Evolutionary conservation across 2,888 invertebrate species (phyloP).

Genomic region (Leucophenga maculata): DNA sequence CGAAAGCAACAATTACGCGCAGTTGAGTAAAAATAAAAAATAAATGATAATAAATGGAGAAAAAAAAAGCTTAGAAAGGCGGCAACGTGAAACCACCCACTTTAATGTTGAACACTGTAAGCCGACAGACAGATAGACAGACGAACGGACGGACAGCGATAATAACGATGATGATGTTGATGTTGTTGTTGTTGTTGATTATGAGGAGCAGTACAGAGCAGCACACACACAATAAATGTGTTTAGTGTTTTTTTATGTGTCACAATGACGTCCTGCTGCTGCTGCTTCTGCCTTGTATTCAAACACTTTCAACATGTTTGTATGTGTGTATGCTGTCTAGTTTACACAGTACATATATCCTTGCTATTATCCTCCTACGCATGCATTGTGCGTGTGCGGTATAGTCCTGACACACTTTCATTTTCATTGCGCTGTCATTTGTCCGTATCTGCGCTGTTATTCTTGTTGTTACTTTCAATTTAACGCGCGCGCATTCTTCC

Average conservation of each 20-base stretch:
- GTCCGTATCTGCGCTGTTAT: not conserved
- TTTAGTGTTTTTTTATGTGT: slow-evolving; percentile 19
- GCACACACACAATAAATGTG: slow-evolving; percentile 19
- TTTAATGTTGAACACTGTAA: not conserved
- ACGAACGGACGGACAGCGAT: not conserved
- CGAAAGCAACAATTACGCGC: slow-evolving; percentile 64
- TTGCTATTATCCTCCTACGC: too few species aligned
- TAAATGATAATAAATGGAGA: not conserved
- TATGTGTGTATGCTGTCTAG: too few species aligned
- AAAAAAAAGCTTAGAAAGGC: not conserved
- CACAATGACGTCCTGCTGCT: slow-evolving; percentile 15
- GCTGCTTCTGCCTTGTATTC: not conserved
- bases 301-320: too few species aligned
- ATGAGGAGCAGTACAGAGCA: not conserved
- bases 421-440: slow-evolving; percentile 17
- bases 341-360: not conserved
- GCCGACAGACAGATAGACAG: not conserved
- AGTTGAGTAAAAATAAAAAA: slow-evolving; percentile 27
- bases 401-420: slow-evolving; percentile 16
- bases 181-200: not conserved
- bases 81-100: slow-evolving; percentile 6
- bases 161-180: not conserved
- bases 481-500: not conserved
- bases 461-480: slow-evolving; percentile 4
- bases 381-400: slow-evolving; percentile 14